Conservation (phyloP, 2,888 invertebrate genomes). For the Pristionchus mayeri region DNA sequence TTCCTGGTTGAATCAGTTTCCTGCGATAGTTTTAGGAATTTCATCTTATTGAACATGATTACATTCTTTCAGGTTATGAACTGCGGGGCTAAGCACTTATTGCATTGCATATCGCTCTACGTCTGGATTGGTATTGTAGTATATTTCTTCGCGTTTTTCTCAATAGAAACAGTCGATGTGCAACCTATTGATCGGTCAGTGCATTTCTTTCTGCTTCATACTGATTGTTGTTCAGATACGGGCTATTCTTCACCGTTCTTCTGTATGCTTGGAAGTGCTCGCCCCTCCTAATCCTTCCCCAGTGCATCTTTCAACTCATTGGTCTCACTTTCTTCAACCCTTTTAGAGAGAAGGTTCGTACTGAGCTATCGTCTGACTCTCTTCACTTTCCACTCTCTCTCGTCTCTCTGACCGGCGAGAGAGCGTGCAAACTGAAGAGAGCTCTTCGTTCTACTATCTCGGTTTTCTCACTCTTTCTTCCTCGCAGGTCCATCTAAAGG, state of each 20-base stretch:
- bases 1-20: too few species aligned
- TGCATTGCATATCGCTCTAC: conserved; percentile 69
- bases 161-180: conserved; percentile 47
- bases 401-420: too few species aligned
- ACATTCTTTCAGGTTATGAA: conserved; percentile 58
- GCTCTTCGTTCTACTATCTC: too few species aligned
- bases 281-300: conserved; percentile 75
- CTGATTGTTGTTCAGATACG: conserved; percentile 64
- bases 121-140: conserved; percentile 72
- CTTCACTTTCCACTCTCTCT: too few species aligned
- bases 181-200: conserved; percentile 62
- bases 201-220: neutral
- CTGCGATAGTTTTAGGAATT: too few species aligned
- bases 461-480: too few species aligned
- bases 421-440: too few species aligned
- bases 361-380: too few species aligned
- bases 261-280: conserved; percentile 73
- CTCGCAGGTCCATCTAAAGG: conserved; percentile 81
- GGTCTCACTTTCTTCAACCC: conserved; percentile 89
- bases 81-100: conserved; percentile 70
- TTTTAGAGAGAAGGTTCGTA: conserved; percentile 90
- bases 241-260: conserved; percentile 67
- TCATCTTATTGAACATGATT: too few species aligned
- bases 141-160: conserved; percentile 68
- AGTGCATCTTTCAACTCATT: conserved; percentile 74